phyloP scores from a whole-genome alignment of 2,888 invertebrate species.

The Orthosia gothica region DNA sequence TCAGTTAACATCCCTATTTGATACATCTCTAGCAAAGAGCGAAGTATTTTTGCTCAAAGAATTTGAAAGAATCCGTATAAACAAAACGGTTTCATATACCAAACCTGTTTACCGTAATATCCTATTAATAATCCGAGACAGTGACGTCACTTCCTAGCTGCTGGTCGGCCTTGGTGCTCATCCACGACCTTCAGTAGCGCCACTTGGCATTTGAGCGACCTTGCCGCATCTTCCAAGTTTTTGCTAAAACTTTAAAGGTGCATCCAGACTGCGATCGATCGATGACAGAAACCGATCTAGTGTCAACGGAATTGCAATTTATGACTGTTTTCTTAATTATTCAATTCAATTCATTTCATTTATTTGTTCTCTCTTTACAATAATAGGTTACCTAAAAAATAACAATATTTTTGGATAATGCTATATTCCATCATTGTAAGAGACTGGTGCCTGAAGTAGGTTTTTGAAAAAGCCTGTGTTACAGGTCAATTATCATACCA shows the following conservation, averaged over 20 bases:
- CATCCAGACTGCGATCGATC: not conserved
- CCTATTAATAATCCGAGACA: slow-evolving; percentile 58
- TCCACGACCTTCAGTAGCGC: slow-evolving; percentile 97
- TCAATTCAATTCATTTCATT: too few species aligned
- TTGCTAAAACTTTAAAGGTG: slow-evolving; percentile 25
- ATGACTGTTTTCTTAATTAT: too few species aligned
- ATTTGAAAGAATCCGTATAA: slow-evolving; percentile 21
- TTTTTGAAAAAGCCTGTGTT: too few species aligned
- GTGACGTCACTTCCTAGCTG: slow-evolving; percentile 86
- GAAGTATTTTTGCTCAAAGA: not conserved
- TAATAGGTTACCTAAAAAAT: too few species aligned
- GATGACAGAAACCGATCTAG: not conserved
- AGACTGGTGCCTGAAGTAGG: too few species aligned
- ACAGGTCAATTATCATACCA: too few species aligned
- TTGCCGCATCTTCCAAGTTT: slow-evolving; percentile 88
- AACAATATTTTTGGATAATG: too few species aligned
- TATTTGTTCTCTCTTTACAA: too few species aligned
- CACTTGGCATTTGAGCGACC: slow-evolving; percentile 96
- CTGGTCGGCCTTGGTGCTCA: slow-evolving; percentile 95
- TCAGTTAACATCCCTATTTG: too few species aligned
- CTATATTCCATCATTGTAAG: too few species aligned
- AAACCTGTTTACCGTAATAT: slow-evolving; percentile 62
- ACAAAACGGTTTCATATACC: slow-evolving; percentile 42
- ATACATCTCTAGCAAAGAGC: not conserved
- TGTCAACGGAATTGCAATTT: not conserved